These are phyloP conservation scores for Propithecus deckenii DNA, from an alignment of 2,797 vertebrate species.

Conservation along the genomic window DNA sequence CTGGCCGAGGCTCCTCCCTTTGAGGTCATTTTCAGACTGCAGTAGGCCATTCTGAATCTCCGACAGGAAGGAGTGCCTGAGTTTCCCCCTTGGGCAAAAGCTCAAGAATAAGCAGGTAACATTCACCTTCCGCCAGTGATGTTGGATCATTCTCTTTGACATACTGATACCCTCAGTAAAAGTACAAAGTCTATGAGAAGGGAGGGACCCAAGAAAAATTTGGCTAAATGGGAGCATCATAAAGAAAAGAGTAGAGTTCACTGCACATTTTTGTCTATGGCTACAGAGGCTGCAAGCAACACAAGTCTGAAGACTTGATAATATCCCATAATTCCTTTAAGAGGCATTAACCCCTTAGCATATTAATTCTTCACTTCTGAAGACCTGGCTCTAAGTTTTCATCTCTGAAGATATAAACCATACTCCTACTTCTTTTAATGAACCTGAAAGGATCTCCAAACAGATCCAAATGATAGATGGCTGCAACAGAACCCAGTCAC, in stretches of 20 bases:
- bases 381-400: background rate
- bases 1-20: background rate
- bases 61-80: background rate
- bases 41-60: background rate
- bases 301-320: background rate
- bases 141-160: background rate
- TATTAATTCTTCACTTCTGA: background rate
- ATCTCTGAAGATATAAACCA: background rate
- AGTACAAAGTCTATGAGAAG: background rate
- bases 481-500: background rate
- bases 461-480: background rate
- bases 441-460: background rate
- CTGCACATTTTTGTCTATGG: background rate
- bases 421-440: background rate
- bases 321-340: background rate
- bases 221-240: background rate
- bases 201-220: background rate
- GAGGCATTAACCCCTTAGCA: background rate
- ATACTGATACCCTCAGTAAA: background rate
- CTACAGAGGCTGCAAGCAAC: background rate
- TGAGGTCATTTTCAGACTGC: background rate
- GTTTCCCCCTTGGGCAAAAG: background rate
- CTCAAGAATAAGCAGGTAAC: background rate
- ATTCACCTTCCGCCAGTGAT: background rate
- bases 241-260: background rate